Conservation (phyloP, 2,113 vertebrate species). For the Triplophysa rosa region DNA sequence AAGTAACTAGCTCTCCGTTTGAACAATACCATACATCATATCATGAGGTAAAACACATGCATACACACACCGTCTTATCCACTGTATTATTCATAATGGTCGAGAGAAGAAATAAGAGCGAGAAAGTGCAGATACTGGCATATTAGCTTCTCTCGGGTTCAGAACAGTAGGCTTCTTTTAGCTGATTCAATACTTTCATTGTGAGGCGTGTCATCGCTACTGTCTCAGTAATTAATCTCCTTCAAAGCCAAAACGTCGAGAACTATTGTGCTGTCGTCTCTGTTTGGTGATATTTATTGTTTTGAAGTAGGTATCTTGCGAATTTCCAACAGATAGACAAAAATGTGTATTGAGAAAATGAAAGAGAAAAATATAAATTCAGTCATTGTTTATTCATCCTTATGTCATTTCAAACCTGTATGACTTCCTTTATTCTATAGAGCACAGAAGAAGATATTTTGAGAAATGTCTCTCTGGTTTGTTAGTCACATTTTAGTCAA, state of each 20-base stretch:
- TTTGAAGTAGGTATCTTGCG: background rate
- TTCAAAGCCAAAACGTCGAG: background rate
- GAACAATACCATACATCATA: constrained; percentile 11
- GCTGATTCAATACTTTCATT: constrained; percentile 41
- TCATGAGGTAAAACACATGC: constrained; percentile 30
- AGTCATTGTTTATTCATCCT: no score
- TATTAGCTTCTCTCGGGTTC: constrained; percentile 40
- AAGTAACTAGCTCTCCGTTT: background rate
- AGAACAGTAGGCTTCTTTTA: constrained; percentile 10
- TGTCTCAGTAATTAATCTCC: constrained; percentile 33
- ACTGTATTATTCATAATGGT: constrained; percentile 53
- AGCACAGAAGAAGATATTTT: no score
- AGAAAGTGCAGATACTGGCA: constrained; percentile 56
- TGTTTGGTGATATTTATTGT: background rate
- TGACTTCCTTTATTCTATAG: no score
- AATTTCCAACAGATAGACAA: background rate
- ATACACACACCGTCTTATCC: constrained; percentile 16
- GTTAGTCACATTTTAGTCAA: background rate
- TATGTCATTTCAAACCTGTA: no score
- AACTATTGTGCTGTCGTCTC: background rate
- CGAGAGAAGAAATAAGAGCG: constrained; percentile 26
- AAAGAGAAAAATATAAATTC: no score
- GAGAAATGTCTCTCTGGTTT: no score
- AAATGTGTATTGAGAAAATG: background rate
- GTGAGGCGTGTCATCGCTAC: background rate